phyloP scores from a whole-genome alignment of 2,113 vertebrate genomes.

The Ranitomeya variabilis region DNA sequence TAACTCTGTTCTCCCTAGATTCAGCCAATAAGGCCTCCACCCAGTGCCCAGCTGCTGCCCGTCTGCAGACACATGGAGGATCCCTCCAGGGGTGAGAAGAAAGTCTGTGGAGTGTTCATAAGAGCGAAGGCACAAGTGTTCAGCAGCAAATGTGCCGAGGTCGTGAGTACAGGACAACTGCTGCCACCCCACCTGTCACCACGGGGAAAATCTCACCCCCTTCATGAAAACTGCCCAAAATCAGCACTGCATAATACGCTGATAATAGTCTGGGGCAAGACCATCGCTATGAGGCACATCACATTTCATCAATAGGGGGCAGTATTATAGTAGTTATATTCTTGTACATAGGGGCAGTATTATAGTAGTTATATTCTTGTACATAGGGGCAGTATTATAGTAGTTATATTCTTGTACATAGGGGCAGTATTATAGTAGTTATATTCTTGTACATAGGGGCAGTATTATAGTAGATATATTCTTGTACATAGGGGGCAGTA shows the following conservation, averaged over 20 bases:
- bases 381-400: too few species aligned
- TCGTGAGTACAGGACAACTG: conserved; percentile 1
- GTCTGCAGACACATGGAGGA: neutral
- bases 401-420: too few species aligned
- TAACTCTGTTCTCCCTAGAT: neutral
- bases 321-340: neutral
- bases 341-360: too few species aligned
- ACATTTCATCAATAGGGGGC: neutral
- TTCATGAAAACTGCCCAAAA: too few species aligned
- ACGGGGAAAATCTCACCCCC: neutral
- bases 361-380: too few species aligned
- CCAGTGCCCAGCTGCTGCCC: neutral
- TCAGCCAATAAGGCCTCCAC: neutral
- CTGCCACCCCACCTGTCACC: neutral
- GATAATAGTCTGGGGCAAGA: too few species aligned
- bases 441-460: too few species aligned
- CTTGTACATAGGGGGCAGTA: too few species aligned
- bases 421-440: too few species aligned
- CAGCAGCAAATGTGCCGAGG: neutral
- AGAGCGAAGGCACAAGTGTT: neutral
- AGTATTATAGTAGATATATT: too few species aligned
- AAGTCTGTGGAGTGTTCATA: neutral
- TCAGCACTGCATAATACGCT: too few species aligned
- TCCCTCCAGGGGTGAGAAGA: neutral
- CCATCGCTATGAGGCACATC: too few species aligned